A percentile compares a stretch with the other conserved stretches of the same genome.
These are phyloP conservation scores for Oryzaephilus surinamensis DNA, from an alignment of 1,140 invertebrate species.

Conservation along the genomic window DNA sequence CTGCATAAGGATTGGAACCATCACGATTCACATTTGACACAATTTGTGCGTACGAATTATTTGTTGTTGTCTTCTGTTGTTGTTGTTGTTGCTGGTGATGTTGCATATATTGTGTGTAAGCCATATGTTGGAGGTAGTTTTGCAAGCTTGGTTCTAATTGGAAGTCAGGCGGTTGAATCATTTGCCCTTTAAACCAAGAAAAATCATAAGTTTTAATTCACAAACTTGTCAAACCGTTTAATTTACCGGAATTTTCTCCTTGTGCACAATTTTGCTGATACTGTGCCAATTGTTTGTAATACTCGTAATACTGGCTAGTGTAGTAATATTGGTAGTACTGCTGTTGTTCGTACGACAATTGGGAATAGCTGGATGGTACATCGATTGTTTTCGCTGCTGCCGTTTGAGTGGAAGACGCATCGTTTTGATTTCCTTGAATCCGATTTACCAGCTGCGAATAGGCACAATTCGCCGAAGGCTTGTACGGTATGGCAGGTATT, in stretches of 20 bases:
- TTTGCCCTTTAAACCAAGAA: neutral
- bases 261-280: constrained; percentile 15
- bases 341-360: constrained; percentile 26
- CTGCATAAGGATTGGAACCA: constrained; percentile 15
- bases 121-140: constrained; percentile 27
- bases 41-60: constrained; percentile 31
- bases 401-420: constrained; percentile 9
- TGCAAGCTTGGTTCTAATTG: constrained; percentile 23
- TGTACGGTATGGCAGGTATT: constrained; percentile 11
- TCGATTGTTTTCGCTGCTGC: constrained; percentile 5
- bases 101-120: constrained; percentile 29
- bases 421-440: constrained; percentile 56
- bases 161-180: constrained; percentile 14
- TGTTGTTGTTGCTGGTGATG: constrained; percentile 14
- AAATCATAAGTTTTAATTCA: no score
- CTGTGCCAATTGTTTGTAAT: constrained; percentile 30
- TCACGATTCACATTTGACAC: constrained; percentile 28
- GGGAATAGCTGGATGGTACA: constrained; percentile 5
- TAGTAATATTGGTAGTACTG: constrained; percentile 34
- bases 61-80: constrained; percentile 17
- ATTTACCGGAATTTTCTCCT: constrained; percentile 1
- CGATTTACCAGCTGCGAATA: constrained; percentile 76
- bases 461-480: constrained; percentile 64
- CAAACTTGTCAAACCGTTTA: no score
- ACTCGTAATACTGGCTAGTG: constrained; percentile 31